Conservation (phyloP, 2,113 vertebrate species). For the Hemiprocne comata region DNA sequence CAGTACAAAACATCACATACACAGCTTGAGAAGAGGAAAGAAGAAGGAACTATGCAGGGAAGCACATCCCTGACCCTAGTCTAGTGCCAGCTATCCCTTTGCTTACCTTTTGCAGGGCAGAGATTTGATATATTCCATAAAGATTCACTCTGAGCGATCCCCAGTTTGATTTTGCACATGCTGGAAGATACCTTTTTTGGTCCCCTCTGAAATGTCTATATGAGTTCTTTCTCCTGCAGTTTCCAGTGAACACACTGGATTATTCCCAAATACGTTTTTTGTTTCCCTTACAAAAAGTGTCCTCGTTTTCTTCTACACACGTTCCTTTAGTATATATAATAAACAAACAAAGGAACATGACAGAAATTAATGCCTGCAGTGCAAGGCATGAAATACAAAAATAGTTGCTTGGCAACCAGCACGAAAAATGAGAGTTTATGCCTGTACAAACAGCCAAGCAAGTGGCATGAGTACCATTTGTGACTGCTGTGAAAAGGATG, state of each 20-base stretch:
- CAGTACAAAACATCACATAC: neutral
- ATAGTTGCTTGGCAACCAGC: constrained; percentile 67
- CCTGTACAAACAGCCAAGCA: neutral
- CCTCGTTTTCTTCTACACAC: neutral
- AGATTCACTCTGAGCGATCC: neutral
- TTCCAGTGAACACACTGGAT: neutral
- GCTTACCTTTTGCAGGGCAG: neutral
- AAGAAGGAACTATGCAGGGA: neutral
- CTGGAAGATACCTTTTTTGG: neutral
- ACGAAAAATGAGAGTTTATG: constrained; percentile 34
- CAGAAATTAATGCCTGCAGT: constrained; percentile 53
- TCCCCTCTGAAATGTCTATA: neutral
- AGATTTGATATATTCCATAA: neutral
- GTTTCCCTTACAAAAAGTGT: neutral
- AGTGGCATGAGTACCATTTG: neutral
- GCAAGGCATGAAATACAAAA: constrained; percentile 42
- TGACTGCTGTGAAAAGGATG: neutral
- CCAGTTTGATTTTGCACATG: neutral
- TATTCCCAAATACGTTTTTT: neutral
- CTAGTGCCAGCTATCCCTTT: neutral
- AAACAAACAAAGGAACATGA: constrained; percentile 55
- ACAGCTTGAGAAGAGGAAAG: neutral
- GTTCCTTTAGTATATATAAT: neutral
- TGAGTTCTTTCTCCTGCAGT: neutral
- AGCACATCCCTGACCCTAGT: neutral